Base-by-base conservation (phyloP, 64 coral and sea anemone species). In the Montipora cactus region DNA sequence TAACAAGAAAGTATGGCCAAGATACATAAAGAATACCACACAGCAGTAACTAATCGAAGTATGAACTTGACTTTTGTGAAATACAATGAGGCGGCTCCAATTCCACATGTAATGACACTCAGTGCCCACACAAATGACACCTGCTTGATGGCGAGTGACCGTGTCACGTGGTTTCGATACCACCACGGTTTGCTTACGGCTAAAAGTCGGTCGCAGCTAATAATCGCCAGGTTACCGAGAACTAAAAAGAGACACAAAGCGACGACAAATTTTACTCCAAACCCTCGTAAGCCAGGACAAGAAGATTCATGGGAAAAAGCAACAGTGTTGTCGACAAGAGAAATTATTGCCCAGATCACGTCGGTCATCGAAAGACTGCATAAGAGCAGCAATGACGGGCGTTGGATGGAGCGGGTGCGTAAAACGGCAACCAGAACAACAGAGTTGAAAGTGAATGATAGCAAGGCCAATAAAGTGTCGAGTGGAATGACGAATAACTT, bases 351-450 rank as follows among this genome's bases (percentile, higher is more conserved):
- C 79, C 79, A 81, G 19, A 81, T n/a, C 79, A 59, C 8, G 79
- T 81, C 79, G 55, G n/a, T 81, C 13, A 28, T 81, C 11, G 79
- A 81, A 3, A 81, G 52, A 14, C 52, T 81, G 20, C 79, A 81
- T 0, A 81, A 12, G 3, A 81, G 22, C 9, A 81, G 50, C 51
- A 81, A 25, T 10, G 79, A 57, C 58, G 79, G 52, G 28, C 55
- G 50, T 21, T 81, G 79, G 1, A 81, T 51, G 23, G 79, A 59
- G 58, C 79, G 50, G 20, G 51, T 81, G 2, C 52, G 50, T 57
- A 81, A 8, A 21, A 81, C 79, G 23, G 52, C 79, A 61, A 0
- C 22, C 0, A 81, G 5, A 59, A 81, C 22, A 64, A 64, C 14
- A 64, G 14, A 14, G 59, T 64, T 64, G 59, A 12, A 64, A 8